Base-by-base conservation (phyloP, 1,140 invertebrate species). In the Drosophila ohnishii region DNA sequence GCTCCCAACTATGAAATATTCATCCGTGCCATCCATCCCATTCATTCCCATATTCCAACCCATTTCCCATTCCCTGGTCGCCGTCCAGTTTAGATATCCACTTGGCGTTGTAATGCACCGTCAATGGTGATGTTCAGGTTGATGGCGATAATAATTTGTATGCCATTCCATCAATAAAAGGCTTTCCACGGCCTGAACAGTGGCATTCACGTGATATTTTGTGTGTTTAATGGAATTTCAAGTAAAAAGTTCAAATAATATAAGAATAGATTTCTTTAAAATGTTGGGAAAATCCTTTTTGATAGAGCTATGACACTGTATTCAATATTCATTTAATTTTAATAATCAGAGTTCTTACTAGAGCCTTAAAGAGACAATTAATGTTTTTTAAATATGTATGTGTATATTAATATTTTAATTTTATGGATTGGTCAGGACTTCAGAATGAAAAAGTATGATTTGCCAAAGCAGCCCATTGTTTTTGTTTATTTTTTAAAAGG, bases 71-170 rank as follows among this genome's bases (percentile, higher is more conserved):
- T 19, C 32, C 42, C 37, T 16, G 19, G 25, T 30, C 48, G 37
- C 16, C 45, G 55, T 47, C 72, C 53, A 74, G 71, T 74, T 74
- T 71, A 71, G 67, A 71, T 59, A 71, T 71, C 67, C 67, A 74
- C 59, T 75, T 64, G 59, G 48, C 71, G 59, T 51, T 75, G 71
- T 75, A 75, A 75, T 69, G 59, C 71, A 73, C 69, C 50, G 59
- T 65, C 70, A 48, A 75, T 75, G 44, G 39, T 71, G 55, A 65
- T 25, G 60, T 55, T 63, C 35, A 63, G 53, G 40, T 47, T 56
- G 60, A 70, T 71, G 67, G 66, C 44, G 67, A 71, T 71, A 73
- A 73, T 73, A 73, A 73, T 62, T 75, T 75, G 55, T 64, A 65
- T 75, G 70, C 66, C 35, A 58, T 71, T 71, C 53, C 66, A 71